Conservation (phyloP, 2,888 invertebrate genomes). For the Tetragonisca angustula region DNA sequence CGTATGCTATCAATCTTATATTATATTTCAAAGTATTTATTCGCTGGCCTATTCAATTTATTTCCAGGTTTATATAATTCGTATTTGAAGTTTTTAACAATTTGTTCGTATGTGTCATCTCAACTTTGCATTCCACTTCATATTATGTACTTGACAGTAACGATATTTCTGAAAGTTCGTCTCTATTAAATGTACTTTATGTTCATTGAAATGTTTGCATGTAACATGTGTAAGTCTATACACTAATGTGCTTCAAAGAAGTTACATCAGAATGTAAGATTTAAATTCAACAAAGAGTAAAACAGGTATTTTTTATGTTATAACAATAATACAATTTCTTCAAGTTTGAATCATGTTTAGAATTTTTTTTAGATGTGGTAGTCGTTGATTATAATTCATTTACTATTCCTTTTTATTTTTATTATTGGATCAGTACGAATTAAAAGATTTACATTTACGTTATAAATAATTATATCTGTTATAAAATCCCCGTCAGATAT, state of each 20-base stretch:
- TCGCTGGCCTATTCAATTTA: conserved; percentile 41
- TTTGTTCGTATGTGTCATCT: conserved; percentile 40
- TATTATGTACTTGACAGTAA: conserved; percentile 53
- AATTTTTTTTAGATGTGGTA: conserved; percentile 36
- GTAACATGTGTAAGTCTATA: conserved; percentile 58
- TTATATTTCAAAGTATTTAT: conserved; percentile 63
- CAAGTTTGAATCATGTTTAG: background rate
- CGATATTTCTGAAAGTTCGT: conserved; percentile 46
- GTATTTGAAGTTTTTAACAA: conserved; percentile 37
- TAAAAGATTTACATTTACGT: conserved; percentile 9
- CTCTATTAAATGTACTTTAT: conserved; percentile 46
- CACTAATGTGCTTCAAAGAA: conserved; percentile 47
- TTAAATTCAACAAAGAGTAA: conserved; percentile 43
- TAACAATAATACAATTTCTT: conserved; percentile 26
- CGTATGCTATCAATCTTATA: conserved; percentile 40
- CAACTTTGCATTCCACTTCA: conserved; percentile 57
- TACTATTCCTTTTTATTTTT: conserved; percentile 6
- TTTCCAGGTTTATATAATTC: conserved; percentile 49
- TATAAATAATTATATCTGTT: conserved; percentile 5
- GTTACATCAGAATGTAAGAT: conserved; percentile 37
- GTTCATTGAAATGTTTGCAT: conserved; percentile 63
- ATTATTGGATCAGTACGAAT: conserved; percentile 20
- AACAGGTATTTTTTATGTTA: conserved; percentile 36
- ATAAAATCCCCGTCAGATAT: conserved; percentile 6
- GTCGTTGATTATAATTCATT: conserved; percentile 19